A percentile compares a stretch with the other conserved stretches of the same genome.
Conservation (phyloP, 2,797 vertebrate species). For the Myotis daubentonii region DNA sequence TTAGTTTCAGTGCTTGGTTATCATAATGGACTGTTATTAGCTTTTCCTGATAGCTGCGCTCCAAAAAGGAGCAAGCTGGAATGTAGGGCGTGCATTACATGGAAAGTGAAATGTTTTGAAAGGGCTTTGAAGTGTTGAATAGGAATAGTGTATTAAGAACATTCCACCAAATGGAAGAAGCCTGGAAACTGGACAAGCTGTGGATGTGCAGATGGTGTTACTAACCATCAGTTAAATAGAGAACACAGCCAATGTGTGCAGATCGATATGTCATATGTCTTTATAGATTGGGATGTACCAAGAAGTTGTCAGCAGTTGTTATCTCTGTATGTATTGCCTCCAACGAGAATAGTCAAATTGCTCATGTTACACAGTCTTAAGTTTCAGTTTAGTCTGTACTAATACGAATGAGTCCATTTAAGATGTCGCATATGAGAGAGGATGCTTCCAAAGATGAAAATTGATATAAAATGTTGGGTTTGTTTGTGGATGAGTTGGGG, state of each 20-base stretch:
- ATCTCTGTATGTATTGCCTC: slow-evolving; percentile 26
- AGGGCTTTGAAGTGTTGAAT: slow-evolving; percentile 79
- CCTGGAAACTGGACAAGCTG: slow-evolving; percentile 62
- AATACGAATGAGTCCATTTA: neutral
- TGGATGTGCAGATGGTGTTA: slow-evolving; percentile 69
- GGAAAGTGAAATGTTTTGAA: slow-evolving; percentile 74
- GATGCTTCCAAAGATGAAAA: slow-evolving; percentile 24
- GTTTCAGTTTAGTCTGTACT: slow-evolving; percentile 22
- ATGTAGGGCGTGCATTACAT: slow-evolving; percentile 51
- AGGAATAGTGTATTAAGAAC: slow-evolving; percentile 73
- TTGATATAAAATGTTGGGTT: neutral
- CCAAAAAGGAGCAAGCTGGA: slow-evolving; percentile 48
- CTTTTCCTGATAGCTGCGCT: slow-evolving; percentile 5
- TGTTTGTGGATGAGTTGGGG: neutral
- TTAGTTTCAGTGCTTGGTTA: slow-evolving; percentile 27
- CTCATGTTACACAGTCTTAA: neutral
- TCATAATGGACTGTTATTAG: slow-evolving; percentile 49
- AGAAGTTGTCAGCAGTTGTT: slow-evolving; percentile 73
- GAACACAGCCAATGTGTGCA: slow-evolving; percentile 32
- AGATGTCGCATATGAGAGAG: neutral
- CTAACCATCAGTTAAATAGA: slow-evolving; percentile 62
- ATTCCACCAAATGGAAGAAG: slow-evolving; percentile 72
- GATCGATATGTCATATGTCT: slow-evolving; percentile 62
- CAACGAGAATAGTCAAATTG: slow-evolving; percentile 14
- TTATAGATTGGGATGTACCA: slow-evolving; percentile 6